phyloP scores from a whole-genome alignment of 2,888 invertebrate species.

The Craniophora ligustri region DNA sequence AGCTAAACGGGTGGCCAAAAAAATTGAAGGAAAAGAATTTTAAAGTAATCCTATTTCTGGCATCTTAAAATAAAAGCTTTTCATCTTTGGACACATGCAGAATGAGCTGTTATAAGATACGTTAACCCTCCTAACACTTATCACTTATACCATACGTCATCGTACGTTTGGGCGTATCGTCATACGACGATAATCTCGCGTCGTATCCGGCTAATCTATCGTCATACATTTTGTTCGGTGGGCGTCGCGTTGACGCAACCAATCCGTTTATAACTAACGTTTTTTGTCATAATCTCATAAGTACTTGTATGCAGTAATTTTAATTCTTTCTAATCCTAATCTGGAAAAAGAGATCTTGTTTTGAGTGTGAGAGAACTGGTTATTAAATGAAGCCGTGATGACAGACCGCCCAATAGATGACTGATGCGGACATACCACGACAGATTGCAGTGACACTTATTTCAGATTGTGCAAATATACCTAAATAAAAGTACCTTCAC shows the following conservation, averaged over 20 bases:
- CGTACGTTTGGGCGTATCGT: conserved; percentile 73
- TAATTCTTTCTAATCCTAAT: conserved; percentile 53
- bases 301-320: conserved; percentile 51
- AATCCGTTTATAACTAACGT: conserved; percentile 53
- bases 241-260: conserved; percentile 72
- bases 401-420: conserved; percentile 27
- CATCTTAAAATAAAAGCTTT: too few species aligned
- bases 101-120: too few species aligned
- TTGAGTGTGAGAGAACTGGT: conserved; percentile 24
- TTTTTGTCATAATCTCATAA: conserved; percentile 53
- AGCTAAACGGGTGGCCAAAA: too few species aligned
- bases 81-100: too few species aligned
- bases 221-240: conserved; percentile 73
- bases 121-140: background rate
- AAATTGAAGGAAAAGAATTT: too few species aligned
- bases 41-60: too few species aligned
- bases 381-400: conserved; percentile 35
- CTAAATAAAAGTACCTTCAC: too few species aligned
- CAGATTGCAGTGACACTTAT: background rate
- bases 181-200: conserved; percentile 70
- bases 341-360: conserved; percentile 42
- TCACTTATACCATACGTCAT: conserved; percentile 41
- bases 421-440: background rate
- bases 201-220: conserved; percentile 80
- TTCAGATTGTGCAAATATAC: background rate